These are phyloP conservation scores for Trematocara variabile DNA, from an alignment of 2,113 vertebrate species.

Conservation along the genomic window DNA sequence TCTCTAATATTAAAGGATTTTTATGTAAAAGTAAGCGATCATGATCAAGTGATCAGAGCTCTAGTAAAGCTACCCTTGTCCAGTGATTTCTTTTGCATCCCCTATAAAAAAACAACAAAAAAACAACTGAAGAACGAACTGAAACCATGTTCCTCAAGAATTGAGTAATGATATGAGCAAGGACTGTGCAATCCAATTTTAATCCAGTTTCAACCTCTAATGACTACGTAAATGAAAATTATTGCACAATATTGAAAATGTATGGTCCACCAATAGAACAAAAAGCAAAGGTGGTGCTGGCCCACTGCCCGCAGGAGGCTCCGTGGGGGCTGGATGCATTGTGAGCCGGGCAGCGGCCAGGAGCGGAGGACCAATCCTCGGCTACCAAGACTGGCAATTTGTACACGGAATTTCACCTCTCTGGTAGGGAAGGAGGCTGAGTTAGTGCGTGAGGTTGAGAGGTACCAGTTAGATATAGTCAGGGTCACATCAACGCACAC, in stretches of 20 bases:
- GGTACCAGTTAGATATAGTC: neutral
- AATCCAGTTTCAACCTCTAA: neutral
- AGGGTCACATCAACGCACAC: neutral
- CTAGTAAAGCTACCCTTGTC: neutral
- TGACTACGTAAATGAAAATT: neutral
- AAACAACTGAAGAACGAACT: neutral
- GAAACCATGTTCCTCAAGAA: neutral
- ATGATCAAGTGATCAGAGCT: neutral
- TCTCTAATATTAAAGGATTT: neutral
- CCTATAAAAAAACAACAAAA: neutral
- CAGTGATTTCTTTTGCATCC: neutral
- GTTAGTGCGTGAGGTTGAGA: neutral
- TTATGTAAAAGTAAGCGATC: neutral
- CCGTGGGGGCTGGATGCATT: accelerated
- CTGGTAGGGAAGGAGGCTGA: neutral
- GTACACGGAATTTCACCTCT: neutral
- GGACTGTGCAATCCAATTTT: neutral
- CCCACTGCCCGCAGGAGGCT: neutral
- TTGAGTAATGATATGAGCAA: neutral
- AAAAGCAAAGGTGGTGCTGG: neutral
- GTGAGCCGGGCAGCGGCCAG: neutral
- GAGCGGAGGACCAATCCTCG: neutral
- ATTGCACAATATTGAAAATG: neutral
- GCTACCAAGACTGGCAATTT: neutral
- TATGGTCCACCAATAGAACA: neutral